Base-by-base conservation (phyloP, 1,140 invertebrate genomes). In the Saccostrea glomerata region DNA sequence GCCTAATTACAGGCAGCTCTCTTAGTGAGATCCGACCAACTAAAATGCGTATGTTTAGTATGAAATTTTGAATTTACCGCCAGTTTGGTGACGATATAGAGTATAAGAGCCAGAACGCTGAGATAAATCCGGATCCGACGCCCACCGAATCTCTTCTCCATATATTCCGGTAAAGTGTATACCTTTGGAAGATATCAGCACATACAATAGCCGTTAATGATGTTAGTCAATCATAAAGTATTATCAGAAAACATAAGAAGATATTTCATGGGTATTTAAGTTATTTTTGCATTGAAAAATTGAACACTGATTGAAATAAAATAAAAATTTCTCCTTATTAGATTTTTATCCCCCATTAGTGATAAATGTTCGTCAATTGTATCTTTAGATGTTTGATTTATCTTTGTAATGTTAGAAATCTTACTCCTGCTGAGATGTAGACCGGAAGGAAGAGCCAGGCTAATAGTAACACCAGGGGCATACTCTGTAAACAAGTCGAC, bases 11-110 rank as follows among this genome's bases (percentile, higher is more conserved):
- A n/a, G n/a, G n/a, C n/a, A 36, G 30, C 30, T 36, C 2, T 36
- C 2, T 36, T 36, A 2, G 30, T 36, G 30, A 36, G 30, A 36
- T 36, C 30, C 2, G 2, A 36, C 2, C 30, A 36, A 36, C 30
- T 36, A 36, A 36, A 36, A 36, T 36, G 0, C 30, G 30, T 36
- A 36, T 36, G 5, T 47, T 47, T 47, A 7, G 6, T 6, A 6
- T 9, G n/a, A 47, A 30, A 30, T 12, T 77, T 77, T 77, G 7
- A 77, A 91, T 92, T 92, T 93, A 96, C 96, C 55, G 96, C 96
- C 83, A 96, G 95, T 93, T 96, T 96, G 12, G 96, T 97, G 90
- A 96, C 96, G 47, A 96, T 95, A 91, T 96, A 97, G 15, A 96
- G 93, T n/a, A 96, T 92, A 0, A 96, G 93, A 6, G 96, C 96